Conservation (phyloP, 2,113 vertebrate species). For the Ailuropoda melanoleuca region DNA sequence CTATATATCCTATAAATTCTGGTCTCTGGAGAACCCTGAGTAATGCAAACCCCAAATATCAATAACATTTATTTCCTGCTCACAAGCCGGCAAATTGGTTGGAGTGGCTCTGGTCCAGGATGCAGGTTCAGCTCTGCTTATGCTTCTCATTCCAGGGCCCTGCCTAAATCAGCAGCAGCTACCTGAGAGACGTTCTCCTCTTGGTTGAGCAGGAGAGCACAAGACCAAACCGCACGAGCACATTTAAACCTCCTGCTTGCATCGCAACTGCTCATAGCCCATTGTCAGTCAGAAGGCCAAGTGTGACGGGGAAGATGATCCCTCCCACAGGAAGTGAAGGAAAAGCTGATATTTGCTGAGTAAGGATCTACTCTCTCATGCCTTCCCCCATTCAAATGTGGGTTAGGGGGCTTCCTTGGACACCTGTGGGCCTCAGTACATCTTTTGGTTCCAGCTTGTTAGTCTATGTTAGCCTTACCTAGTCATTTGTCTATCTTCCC, state of each 20-base stretch:
- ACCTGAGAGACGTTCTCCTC: neutral
- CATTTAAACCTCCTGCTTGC: neutral
- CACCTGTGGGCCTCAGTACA: neutral
- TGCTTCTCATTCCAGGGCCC: neutral
- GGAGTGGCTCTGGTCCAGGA: neutral
- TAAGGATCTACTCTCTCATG: neutral
- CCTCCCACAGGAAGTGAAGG: neutral
- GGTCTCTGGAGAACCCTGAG: neutral
- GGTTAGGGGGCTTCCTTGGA: neutral
- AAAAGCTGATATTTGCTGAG: too few relatives aligned
- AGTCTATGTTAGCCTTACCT: neutral
- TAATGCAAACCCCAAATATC: neutral
- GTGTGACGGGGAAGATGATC: neutral
- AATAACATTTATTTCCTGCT: neutral
- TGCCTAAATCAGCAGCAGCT: neutral
- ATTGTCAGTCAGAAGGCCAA: neutral
- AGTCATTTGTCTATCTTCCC: neutral
- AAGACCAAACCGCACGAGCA: too few relatives aligned
- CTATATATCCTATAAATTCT: neutral
- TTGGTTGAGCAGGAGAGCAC: too few relatives aligned
- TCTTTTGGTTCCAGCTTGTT: neutral
- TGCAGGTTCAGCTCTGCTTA: neutral
- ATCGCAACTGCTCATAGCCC: neutral
- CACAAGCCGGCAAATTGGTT: neutral
- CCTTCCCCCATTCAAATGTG: neutral